A percentile compares a stretch with the other conserved stretches of the same genome.
phyloP scores from a whole-genome alignment of 2,113 vertebrate species.

The Seriola rivoliana region DNA sequence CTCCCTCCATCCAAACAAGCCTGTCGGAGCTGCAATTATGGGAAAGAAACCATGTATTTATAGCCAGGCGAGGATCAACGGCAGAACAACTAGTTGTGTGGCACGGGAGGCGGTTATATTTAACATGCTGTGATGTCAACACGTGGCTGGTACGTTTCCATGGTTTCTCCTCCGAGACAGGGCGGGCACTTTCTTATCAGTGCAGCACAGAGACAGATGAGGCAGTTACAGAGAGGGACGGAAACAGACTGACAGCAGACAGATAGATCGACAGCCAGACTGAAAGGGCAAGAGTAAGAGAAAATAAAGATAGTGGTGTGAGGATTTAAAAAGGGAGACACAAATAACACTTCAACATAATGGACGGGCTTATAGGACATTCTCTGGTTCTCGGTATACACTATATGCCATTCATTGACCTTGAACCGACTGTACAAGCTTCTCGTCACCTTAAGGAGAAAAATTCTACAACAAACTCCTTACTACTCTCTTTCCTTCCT shows the following conservation, averaged over 20 bases:
- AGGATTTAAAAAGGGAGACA: constrained; percentile 53
- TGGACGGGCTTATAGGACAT: constrained; percentile 32
- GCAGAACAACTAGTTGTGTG: constrained; percentile 80
- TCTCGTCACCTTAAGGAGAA: constrained; percentile 11
- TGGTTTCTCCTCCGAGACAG: constrained; percentile 81
- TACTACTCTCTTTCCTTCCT: constrained; percentile 15
- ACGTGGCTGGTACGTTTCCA: constrained; percentile 82
- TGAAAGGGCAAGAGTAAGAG: constrained; percentile 45
- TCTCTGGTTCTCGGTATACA: constrained; percentile 4
- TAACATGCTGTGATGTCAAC: constrained; percentile 84
- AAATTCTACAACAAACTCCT: constrained; percentile 24
- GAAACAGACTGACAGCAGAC: constrained; percentile 34
- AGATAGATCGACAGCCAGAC: constrained; percentile 44
- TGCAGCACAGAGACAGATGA: constrained; percentile 66
- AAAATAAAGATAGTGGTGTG: constrained; percentile 57
- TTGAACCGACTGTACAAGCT: constrained; percentile 35
- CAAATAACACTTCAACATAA: constrained; percentile 51
- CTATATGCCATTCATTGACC: constrained; percentile 45
- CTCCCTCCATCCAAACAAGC: constrained; percentile 80
- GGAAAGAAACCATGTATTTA: constrained; percentile 85
- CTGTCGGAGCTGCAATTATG: constrained; percentile 79
- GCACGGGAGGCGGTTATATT: constrained; percentile 82
- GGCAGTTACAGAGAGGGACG: constrained; percentile 26
- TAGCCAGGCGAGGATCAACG: constrained; percentile 80
- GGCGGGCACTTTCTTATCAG: constrained; percentile 77